phyloP scores from a whole-genome alignment of 2,113 vertebrate genomes.

The Catagonus wagneri region DNA sequence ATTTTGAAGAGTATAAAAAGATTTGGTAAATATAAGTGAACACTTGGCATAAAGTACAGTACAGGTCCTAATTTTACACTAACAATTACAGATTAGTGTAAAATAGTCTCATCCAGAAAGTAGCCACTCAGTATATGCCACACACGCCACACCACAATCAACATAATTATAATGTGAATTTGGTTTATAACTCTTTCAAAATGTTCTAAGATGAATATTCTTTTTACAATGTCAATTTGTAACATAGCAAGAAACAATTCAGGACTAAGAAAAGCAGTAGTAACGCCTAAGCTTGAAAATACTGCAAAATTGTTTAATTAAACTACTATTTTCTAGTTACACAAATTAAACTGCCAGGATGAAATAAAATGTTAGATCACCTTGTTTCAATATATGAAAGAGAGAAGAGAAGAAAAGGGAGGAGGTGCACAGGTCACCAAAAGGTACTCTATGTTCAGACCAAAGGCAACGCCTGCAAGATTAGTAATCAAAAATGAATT shows the following conservation, averaged over 20 bases:
- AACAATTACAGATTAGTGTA: too few species aligned
- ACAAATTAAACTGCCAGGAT: slow-evolving; percentile 69
- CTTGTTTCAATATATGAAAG: slow-evolving; percentile 63
- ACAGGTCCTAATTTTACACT: too few species aligned
- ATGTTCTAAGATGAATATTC: slow-evolving; percentile 14
- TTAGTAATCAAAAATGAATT: slow-evolving; percentile 68
- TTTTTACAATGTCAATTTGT: slow-evolving; percentile 58
- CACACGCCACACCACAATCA: background rate
- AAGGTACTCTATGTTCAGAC: slow-evolving; percentile 58
- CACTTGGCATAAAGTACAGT: slow-evolving; percentile 20
- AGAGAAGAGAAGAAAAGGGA: background rate
- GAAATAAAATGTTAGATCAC: slow-evolving; percentile 69
- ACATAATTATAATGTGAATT: slow-evolving; percentile 33
- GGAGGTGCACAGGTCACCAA: background rate
- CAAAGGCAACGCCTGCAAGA: slow-evolving; percentile 35
- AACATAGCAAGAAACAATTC: slow-evolving; percentile 58
- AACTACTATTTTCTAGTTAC: slow-evolving; percentile 73
- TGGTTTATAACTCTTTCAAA: slow-evolving; percentile 39
- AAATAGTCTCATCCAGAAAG: background rate
- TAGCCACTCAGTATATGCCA: background rate
- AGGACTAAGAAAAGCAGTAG: slow-evolving; percentile 8
- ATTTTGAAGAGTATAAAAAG: slow-evolving; percentile 49
- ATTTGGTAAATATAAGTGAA: slow-evolving; percentile 48
- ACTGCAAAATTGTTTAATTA: slow-evolving; percentile 54
- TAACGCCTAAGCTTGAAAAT: slow-evolving; percentile 47